Base-by-base conservation (phyloP, 2,113 vertebrate species). In the Pitta sordida region DNA sequence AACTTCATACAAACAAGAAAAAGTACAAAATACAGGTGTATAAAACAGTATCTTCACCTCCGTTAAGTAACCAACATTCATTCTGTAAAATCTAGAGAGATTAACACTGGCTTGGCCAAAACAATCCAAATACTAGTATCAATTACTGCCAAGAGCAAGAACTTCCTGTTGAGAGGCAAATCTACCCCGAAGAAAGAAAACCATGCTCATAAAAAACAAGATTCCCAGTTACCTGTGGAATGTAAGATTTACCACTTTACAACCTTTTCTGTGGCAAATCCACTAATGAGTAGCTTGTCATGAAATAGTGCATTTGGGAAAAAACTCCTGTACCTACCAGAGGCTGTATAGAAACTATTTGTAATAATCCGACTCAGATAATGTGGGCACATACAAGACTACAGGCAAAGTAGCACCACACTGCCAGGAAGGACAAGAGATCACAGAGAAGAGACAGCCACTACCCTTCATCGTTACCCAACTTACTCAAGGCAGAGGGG, bases 271-370 rank as follows among this genome's bases (percentile, higher is more conserved):
- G 36, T 43, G 24, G 51, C n/a, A 58, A 73, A 84, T 32, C 43
- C 48, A 51, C 7, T 16, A 30, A 44, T 8, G 15, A 87, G 30
- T 10, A 53, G 20, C 13, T 84, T 58, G 27, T 23, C 10, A 59
- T 15, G 5, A 73, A 79, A 75, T 4, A 44, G 26, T 2, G 5
- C 18, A 34, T 4, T 15, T 0, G 3, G 24, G 4, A 3, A 2
- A 3, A 18, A n/a, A n/a, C 36, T 26, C 17, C 9, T 46, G 5
- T 39, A 62, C 64, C 15, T 83, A 32, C 41, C 16, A 22, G 19
- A 12, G 27, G 73, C 23, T 30, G 74, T 63, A 22, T 59, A 56
- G 64, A 64, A 91, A 49, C 17, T 34, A 10, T 26, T 11, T 46
- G 23, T 13, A 74, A 53, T 39, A 32, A 69, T 9, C 22, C 53